Base-by-base conservation (phyloP, 1,140 invertebrate species). In the Adoxophyes honmai region DNA sequence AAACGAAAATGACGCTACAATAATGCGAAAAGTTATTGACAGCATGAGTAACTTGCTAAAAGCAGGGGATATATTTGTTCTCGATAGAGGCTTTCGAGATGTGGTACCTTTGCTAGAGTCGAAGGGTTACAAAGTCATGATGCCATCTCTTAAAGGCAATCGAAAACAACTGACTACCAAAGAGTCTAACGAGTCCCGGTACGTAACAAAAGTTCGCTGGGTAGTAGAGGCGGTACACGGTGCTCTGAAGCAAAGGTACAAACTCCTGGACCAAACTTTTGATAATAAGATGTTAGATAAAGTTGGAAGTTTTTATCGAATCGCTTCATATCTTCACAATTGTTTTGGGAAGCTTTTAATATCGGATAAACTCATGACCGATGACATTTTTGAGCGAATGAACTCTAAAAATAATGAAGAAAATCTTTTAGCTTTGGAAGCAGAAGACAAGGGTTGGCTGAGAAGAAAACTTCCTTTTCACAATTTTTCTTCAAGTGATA, bases 1-100 rank as follows among this genome's bases (percentile, higher is more conserved):
- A 16, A 42, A 42, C 18, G 7, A 18, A 8, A 42, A 42, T 18
- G 39, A 42, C 18, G 15, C 38, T n/a, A 13, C 11, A 38, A 38
- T 39, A 16, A 3, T 39, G 14, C 14, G 38, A 39, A 14, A 7
- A 13, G n/a, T 39, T 7, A 39, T 39, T 9, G 38, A 39, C 16
- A 15, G 38, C 7, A 3, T 39, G 9, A 1, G 14, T 39, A 39
- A 4, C 1, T 10, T 42, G 9, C 16, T 42, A 8, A 5, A 42
- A 15, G 10, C 21, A 9, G 38, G 37, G 4, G 54, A 56, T 56
- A 39, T 44, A 34, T 56, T 56, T 34, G 28, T 56, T 3, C 21
- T 44, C 14, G 37, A 56, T 44, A 34, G 54, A 14, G 54, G 54
- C 5, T 56, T 56, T 28, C 54, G 38, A 14, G 54, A 56, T 16